Conservation (phyloP, 1,140 invertebrate species). For the Drepana arcuata region DNA sequence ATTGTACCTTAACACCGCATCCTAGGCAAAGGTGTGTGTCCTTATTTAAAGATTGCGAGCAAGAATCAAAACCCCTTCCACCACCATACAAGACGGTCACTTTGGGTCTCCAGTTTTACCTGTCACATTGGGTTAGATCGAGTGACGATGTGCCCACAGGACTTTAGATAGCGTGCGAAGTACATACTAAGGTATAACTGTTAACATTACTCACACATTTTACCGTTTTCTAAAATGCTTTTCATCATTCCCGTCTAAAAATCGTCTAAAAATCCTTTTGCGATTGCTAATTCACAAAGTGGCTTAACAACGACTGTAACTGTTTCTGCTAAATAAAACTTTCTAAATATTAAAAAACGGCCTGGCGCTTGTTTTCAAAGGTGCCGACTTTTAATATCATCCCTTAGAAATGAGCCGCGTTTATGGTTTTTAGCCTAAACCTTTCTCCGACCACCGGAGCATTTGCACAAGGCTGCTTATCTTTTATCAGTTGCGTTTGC, state of each 20-base stretch:
- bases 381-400: conserved; percentile 55
- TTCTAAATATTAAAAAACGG: conserved; percentile 27
- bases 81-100: too few relatives aligned
- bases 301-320: conserved; percentile 30
- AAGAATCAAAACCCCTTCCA: too few relatives aligned
- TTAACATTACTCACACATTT: too few relatives aligned
- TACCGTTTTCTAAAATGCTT: neutral
- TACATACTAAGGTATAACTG: too few relatives aligned
- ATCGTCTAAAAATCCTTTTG: conserved; percentile 17
- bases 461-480: conserved; percentile 36
- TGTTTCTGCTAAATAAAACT: conserved; percentile 47
- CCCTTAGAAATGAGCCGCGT: conserved; percentile 36
- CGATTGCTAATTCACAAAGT: conserved; percentile 14
- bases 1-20: too few relatives aligned
- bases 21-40: too few relatives aligned
- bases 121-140: too few relatives aligned
- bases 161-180: too few relatives aligned
- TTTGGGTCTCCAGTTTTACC: too few relatives aligned
- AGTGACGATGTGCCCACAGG: too few relatives aligned
- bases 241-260: too few relatives aligned
- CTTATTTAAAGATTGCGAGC: too few relatives aligned
- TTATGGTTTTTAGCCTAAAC: conserved; percentile 31
- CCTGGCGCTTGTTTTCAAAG: conserved; percentile 33
- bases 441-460: conserved; percentile 38
- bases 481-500: conserved; percentile 31